Evolutionary conservation across 2,113 vertebrate genomes (phyloP), one percentile per base, ranked within the genome.

Genomic region (Hippopotamus amphibius): DNA sequence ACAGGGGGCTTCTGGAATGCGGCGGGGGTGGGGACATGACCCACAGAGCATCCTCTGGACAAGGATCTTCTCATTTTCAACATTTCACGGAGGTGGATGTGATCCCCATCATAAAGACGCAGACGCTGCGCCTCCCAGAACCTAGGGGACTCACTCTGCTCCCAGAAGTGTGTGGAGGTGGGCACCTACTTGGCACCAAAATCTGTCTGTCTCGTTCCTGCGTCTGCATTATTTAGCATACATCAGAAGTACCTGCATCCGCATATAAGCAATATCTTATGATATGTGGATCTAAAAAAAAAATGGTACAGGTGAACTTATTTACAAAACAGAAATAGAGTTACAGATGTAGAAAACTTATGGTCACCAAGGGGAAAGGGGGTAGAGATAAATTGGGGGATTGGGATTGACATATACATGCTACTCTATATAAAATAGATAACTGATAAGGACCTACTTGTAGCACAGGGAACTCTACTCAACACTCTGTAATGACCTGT

Each of bases 1-100:
- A 3, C 13, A 9, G 5, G 33, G 22, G 24, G 22, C 63, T 37
- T 57, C 43, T 24, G 71, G 80, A 37, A 37, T 37, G 37, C 37
- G 37, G 37, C 37, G 37, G 37, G 37, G 37, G 37, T 37, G 37
- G 37, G 37, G 37, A 37, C 37, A 37, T 37, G 37, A 37, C 37
- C 37, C 37, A 37, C 37, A 37, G 37, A 37, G 37, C 37, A 37
- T 37, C 37, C 37, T 37, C 80, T 30, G 48, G 61, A 43, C 19
- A 57, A 59, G 50, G 50, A 2, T 33, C 43, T 19, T 22, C n/a
- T 37, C 22, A 26, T 79, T 24, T 71, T 19, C 43, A 46, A 11
- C 12, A 19, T 33, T 5, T 65, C 28, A 26, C 2, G 2, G 43
- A 0, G 0, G 1, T 41, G 28, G 63, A 33, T 7, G 0, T 9